phyloP scores from a whole-genome alignment of 2,888 invertebrate genomes.

The Pollenia labialis region DNA sequence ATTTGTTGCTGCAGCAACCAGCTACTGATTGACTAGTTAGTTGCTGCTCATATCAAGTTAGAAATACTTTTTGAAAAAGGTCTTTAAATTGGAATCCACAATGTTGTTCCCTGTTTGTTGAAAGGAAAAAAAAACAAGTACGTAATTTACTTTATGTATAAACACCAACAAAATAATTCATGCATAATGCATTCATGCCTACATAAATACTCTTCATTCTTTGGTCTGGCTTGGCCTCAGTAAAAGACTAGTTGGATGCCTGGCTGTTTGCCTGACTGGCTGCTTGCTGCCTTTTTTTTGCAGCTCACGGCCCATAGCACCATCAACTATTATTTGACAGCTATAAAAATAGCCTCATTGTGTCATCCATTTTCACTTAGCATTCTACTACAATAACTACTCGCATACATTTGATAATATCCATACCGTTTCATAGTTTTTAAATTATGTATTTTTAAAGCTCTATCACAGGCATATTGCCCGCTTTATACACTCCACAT shows the following conservation, averaged over 20 bases:
- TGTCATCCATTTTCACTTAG: constrained; percentile 71
- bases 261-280: constrained; percentile 13
- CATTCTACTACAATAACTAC: constrained; percentile 59
- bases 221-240: constrained; percentile 19
- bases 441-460: constrained; percentile 18
- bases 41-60: constrained; percentile 65
- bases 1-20: constrained; percentile 13
- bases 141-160: constrained; percentile 15
- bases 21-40: constrained; percentile 28
- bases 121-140: constrained; percentile 1
- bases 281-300: constrained; percentile 37
- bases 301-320: constrained; percentile 58
- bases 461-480: not conserved
- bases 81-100: constrained; percentile 51
- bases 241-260: constrained; percentile 13
- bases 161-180: constrained; percentile 63
- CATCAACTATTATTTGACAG: constrained; percentile 73
- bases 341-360: constrained; percentile 74
- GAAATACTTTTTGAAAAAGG: constrained; percentile 41
- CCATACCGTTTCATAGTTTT: constrained; percentile 41
- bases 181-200: constrained; percentile 65
- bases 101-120: constrained; percentile 9
- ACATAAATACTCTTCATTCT: constrained; percentile 3
- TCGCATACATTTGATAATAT: constrained; percentile 58
- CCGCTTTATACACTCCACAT: constrained; percentile 9